phyloP scores from a whole-genome alignment of 1,140 invertebrate genomes.

The Nylanderia fulva region DNA sequence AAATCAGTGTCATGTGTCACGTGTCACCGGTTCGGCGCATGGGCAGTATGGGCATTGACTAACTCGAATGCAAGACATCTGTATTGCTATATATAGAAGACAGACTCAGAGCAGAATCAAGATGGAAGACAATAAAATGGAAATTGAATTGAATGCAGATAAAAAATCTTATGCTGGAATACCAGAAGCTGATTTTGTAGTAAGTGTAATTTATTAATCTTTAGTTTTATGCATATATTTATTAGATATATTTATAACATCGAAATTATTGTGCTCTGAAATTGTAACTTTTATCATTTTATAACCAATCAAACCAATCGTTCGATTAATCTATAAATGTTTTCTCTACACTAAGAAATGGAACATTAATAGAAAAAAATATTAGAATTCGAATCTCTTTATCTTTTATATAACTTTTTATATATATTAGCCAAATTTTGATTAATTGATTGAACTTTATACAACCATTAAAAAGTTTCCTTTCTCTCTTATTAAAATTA shows the following conservation, averaged over 20 bases:
- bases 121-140: constrained; percentile 81
- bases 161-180: constrained; percentile 92
- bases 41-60: too few species aligned
- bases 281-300: neutral
- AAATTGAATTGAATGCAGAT: constrained; percentile 85
- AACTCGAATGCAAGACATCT: too few species aligned
- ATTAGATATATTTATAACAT: neutral
- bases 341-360: neutral
- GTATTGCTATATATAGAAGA: too few species aligned
- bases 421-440: neutral
- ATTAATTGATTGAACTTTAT: constrained; percentile 49
- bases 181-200: constrained; percentile 93
- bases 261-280: neutral
- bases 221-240: neutral
- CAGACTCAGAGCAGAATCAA: constrained; percentile 63
- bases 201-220: constrained; percentile 78
- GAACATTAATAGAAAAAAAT: neutral
- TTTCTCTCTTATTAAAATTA: neutral
- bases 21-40: too few species aligned
- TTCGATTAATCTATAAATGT: neutral
- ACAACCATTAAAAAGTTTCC: constrained; percentile 47
- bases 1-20: too few species aligned
- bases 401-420: neutral
- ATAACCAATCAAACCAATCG: neutral
- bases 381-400: neutral